phyloP scores from a whole-genome alignment of 2,113 vertebrate species.

The Orthonyx spaldingii region DNA sequence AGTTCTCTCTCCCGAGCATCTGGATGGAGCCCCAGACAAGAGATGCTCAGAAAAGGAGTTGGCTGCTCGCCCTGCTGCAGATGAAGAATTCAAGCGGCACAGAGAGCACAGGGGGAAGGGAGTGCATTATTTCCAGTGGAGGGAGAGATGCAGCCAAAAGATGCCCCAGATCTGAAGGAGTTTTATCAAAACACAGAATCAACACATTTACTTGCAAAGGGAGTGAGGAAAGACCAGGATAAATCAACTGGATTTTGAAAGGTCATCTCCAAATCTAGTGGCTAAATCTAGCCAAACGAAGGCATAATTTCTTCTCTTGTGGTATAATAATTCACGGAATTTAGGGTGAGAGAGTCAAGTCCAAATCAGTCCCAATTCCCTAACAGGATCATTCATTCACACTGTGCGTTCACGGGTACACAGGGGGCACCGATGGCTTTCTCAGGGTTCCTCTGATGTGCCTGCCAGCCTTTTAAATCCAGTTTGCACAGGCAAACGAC shows the following conservation, averaged over 20 bases:
- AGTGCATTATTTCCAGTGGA: background rate
- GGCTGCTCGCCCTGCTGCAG: slow-evolving; percentile 50
- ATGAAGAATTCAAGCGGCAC: slow-evolving; percentile 5
- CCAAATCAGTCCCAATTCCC: background rate
- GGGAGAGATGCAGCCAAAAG: background rate
- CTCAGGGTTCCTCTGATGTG: background rate
- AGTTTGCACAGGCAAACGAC: background rate
- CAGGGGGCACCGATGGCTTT: background rate
- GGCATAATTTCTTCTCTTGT: background rate
- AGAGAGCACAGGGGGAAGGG: background rate
- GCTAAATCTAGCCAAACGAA: background rate
- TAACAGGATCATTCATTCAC: background rate
- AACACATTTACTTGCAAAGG: background rate
- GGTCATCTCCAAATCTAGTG: background rate
- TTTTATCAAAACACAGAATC: background rate
- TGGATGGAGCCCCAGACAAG: slow-evolving; percentile 57
- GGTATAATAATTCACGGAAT: background rate
- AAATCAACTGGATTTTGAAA: background rate
- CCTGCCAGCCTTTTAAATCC: background rate
- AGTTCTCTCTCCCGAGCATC: slow-evolving; percentile 44
- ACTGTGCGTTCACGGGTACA: background rate
- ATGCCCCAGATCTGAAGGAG: background rate
- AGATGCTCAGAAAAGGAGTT: slow-evolving; percentile 67
- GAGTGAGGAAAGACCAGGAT: background rate
- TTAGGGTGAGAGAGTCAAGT: background rate